phyloP scores from a whole-genome alignment of 2,888 invertebrate genomes.

The Leptarthrus brevirostris region DNA sequence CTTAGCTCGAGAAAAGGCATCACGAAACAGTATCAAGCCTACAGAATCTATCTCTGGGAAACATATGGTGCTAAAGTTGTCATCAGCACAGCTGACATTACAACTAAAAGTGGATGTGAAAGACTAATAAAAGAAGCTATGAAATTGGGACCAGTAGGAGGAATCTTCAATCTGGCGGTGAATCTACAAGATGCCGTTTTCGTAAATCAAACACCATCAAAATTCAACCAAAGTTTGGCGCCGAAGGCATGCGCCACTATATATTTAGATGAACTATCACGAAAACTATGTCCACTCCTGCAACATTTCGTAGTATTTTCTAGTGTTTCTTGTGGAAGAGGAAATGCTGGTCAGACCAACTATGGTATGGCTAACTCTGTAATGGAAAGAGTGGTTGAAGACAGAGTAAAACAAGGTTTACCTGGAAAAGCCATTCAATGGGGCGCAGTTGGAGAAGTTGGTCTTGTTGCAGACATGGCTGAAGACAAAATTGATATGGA shows the following conservation, averaged over 20 bases:
- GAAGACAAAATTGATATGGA: conserved; percentile 77
- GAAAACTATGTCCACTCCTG: conserved; percentile 70
- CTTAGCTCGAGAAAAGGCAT: conserved; percentile 85
- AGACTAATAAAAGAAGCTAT: conserved; percentile 75
- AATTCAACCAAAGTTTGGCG: conserved; percentile 75
- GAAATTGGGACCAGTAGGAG: conserved; percentile 79
- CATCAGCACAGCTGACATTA: conserved; percentile 79
- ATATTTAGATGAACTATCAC: conserved; percentile 77
- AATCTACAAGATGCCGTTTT: conserved; percentile 80
- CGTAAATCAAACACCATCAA: conserved; percentile 79
- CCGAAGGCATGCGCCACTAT: conserved; percentile 87
- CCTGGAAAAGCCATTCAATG: conserved; percentile 90
- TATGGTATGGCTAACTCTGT: conserved; percentile 91
- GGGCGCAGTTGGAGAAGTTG: conserved; percentile 92
- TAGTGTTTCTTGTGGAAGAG: conserved; percentile 90
- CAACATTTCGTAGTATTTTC: conserved; percentile 91
- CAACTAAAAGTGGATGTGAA: conserved; percentile 76
- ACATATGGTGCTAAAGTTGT: conserved; percentile 76
- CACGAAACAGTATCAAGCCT: conserved; percentile 83
- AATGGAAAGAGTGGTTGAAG: conserved; percentile 89
- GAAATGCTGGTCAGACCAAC: conserved; percentile 91
- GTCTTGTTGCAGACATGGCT: conserved; percentile 81
- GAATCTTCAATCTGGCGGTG: conserved; percentile 91
- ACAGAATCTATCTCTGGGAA: conserved; percentile 78
- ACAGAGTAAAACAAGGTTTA: conserved; percentile 74